Evolutionary conservation across 2,113 vertebrate genomes (phyloP), one percentile per base, ranked within the genome.

Genomic region (Zosterops pallidus): DNA sequence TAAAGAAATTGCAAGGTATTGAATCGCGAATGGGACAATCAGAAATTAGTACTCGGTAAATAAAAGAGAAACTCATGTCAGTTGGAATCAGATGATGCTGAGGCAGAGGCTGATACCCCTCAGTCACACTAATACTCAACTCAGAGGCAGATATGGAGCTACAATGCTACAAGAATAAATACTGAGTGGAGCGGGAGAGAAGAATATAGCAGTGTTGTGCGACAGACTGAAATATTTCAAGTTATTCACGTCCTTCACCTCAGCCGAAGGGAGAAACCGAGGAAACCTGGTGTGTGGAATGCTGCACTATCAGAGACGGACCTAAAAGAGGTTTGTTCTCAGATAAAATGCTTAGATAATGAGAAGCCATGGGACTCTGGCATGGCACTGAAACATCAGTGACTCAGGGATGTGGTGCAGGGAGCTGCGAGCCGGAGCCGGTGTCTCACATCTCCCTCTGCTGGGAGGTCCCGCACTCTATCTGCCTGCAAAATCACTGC

Each of bases 371-470:
- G 83, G 62, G 83, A 24, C 72, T 24, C 60, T 11, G 78, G 12
- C 44, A 9, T 0, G 35, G 12, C 65, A 37, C 74, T 74, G 9
- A 72, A 90, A 5, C 69, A 16, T 11, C 68, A 31, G 17, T 29
- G 79, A 37, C 24, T 42, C 62, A 50, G 69, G 5, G 76, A 60
- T 80, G 10, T 33, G 35, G 2, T 1, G 75, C 68, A 5, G 82
- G 16, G 67, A 11, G n/a, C 67, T 0, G 75, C 21, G 89, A 16
- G 67, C 59, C 65, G 52, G 44, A 74, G 82, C 2, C 26, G 31
- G 28, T 3, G 89, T 41, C 56, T 81, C 76, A 24, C 3, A 22
- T 33, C 89, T 82, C 93, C 96, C 92, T 91, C 95, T 95, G 82
- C 95, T 28, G 93, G 90, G 89, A 71, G 74, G 62, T 71, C 0